Conservation (phyloP, 2,888 invertebrate genomes). For the Drosophila picticornis region DNA sequence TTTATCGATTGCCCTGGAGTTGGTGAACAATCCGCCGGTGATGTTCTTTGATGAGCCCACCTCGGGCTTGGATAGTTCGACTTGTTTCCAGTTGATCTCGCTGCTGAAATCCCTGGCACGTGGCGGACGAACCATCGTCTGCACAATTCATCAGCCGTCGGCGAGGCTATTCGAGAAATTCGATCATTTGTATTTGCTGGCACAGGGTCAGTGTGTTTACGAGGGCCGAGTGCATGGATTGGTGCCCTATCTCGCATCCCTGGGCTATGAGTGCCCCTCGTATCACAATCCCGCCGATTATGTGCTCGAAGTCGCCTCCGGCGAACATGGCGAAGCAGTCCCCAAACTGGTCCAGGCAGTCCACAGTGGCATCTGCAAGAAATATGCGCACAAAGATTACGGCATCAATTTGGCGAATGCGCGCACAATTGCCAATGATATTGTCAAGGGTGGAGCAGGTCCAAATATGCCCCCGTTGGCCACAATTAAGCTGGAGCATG, state of each 20-base stretch:
- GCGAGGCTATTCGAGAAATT: constrained; percentile 98
- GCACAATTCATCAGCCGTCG: constrained; percentile 98
- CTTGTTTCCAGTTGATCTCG: constrained; percentile 96
- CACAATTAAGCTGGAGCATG: constrained; percentile 85
- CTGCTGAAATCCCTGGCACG: constrained; percentile 94
- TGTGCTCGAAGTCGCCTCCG: constrained; percentile 98
- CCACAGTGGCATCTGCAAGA: constrained; percentile 91
- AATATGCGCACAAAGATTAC: constrained; percentile 85
- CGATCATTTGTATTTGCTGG: constrained; percentile 95
- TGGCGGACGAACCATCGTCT: constrained; percentile 95
- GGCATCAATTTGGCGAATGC: constrained; percentile 66
- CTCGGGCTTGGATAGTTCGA: constrained; percentile 96
- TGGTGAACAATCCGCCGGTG: constrained; percentile 98
- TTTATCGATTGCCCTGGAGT: constrained; percentile 95
- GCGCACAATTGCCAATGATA: constrained; percentile 87
- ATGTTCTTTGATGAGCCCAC: constrained; percentile 99
- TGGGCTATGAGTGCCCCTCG: constrained; percentile 95
- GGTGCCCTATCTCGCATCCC: constrained; percentile 94
- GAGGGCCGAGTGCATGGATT: constrained; percentile 93
- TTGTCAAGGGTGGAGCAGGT: constrained; percentile 85
- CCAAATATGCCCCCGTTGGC: constrained; percentile 46
- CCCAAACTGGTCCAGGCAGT: constrained; percentile 94
- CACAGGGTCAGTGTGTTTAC: constrained; percentile 97
- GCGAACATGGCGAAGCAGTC: constrained; percentile 96
- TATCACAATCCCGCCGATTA: constrained; percentile 99